Evolutionary conservation across 2,888 invertebrate species (phyloP).

Genomic region (Notodonta dromedarius): DNA sequence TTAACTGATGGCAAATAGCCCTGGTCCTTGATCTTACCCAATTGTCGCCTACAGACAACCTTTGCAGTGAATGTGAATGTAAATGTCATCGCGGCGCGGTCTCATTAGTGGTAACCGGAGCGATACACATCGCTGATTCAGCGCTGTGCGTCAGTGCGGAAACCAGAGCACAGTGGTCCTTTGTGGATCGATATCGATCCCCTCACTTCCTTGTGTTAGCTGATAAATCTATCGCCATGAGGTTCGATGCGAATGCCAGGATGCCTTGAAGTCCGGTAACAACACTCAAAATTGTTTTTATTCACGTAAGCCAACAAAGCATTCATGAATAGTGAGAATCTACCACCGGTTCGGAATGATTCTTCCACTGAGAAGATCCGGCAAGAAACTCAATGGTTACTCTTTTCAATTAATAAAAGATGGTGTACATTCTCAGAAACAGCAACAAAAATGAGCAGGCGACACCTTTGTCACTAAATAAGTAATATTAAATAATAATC

Average conservation of each 20-base stretch:
- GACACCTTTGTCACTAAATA: too few species aligned
- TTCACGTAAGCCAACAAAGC: too few species aligned
- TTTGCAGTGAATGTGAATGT: constrained; percentile 55
- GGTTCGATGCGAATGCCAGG: neutral
- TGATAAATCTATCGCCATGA: neutral
- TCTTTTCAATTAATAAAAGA: too few species aligned
- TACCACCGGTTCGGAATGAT: too few species aligned
- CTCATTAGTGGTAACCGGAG: constrained; percentile 44
- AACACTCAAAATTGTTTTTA: too few species aligned
- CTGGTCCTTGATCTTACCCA: constrained; percentile 59
- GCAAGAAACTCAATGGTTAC: too few species aligned
- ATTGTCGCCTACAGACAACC: constrained; percentile 51
- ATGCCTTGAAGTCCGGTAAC: neutral
- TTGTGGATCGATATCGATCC: constrained; percentile 20
- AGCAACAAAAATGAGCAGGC: too few species aligned
- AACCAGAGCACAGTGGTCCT: constrained; percentile 17
- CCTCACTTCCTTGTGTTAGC: constrained; percentile 32
- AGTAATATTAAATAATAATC: too few species aligned
- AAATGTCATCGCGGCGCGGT: constrained; percentile 54
- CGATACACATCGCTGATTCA: constrained; percentile 24
- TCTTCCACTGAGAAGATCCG: too few species aligned
- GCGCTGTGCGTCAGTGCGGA: constrained; percentile 18
- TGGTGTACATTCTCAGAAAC: too few species aligned
- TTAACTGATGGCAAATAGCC: constrained; percentile 18
- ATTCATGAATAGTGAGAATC: too few species aligned